Percentiles rank a stretch among this genome's conserved stretches.
Conservation (phyloP, 2,888 invertebrate species). For the Malachius bipustulatus region DNA sequence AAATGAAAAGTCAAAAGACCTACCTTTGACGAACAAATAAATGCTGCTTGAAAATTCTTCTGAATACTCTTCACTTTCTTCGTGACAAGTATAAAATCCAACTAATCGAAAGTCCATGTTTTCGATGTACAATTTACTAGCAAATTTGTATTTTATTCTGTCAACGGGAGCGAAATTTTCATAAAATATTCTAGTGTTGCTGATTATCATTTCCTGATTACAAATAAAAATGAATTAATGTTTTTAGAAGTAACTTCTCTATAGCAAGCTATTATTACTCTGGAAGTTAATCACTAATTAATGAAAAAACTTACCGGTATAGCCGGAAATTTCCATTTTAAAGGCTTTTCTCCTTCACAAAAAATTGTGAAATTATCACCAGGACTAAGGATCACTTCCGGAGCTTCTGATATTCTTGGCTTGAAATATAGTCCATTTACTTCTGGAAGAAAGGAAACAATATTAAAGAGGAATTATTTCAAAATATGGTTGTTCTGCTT, state of each 20-base stretch:
- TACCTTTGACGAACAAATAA: slow-evolving; percentile 46
- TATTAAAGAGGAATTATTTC: too few relatives aligned
- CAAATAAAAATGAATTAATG: too few relatives aligned
- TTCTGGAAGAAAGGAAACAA: background rate
- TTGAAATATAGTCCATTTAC: background rate
- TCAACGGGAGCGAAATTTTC: too few relatives aligned
- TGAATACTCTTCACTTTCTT: slow-evolving; percentile 30
- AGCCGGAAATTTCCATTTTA: slow-evolving; percentile 33
- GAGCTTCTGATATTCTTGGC: slow-evolving; percentile 9
- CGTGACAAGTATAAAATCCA: slow-evolving; percentile 36
- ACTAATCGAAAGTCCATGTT: slow-evolving; percentile 32
- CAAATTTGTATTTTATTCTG: slow-evolving; percentile 29
- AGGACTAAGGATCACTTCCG: slow-evolving; percentile 22
- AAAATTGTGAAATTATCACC: slow-evolving; percentile 33
- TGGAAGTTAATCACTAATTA: too few relatives aligned
- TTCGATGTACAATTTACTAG: slow-evolving; percentile 36
- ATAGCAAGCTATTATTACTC: too few relatives aligned
- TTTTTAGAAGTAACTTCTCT: too few relatives aligned
- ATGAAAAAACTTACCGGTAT: slow-evolving; percentile 13
- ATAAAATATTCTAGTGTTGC: too few relatives aligned
- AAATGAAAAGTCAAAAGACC: slow-evolving; percentile 19
- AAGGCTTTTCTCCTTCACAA: slow-evolving; percentile 37
- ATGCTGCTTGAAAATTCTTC: slow-evolving; percentile 34
- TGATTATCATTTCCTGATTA: too few relatives aligned
- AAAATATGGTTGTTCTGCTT: too few relatives aligned